phyloP scores from a whole-genome alignment of 2,888 invertebrate genomes.

The Physocephala rufipes region DNA sequence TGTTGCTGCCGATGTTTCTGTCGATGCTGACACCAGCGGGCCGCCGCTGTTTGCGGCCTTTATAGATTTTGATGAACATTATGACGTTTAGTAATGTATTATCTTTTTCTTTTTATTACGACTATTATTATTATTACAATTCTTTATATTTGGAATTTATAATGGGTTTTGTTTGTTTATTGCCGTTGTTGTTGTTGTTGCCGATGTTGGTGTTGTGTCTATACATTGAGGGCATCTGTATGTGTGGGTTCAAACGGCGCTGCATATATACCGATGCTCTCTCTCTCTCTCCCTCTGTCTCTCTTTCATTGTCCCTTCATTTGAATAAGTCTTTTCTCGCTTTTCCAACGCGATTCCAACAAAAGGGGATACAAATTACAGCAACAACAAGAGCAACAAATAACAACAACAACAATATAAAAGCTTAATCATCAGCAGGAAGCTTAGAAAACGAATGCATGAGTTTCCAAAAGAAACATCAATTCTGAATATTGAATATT shows the following conservation, averaged over 20 bases:
- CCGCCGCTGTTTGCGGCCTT: no score
- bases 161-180: background rate
- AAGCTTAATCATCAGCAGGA: background rate
- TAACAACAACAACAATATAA: slow-evolving; percentile 5
- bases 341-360: slow-evolving; percentile 15
- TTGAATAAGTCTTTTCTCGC: slow-evolving; percentile 41
- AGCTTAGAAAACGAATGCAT: no score
- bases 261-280: background rate
- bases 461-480: background rate
- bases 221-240: slow-evolving; percentile 26
- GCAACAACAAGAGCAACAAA: slow-evolving; percentile 51
- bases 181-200: slow-evolving; percentile 35
- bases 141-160: slow-evolving; percentile 10
- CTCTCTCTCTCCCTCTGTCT: slow-evolving; percentile 1
- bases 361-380: slow-evolving; percentile 53
- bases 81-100: no score
- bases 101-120: background rate
- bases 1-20: no score
- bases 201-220: slow-evolving; percentile 35
- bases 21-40: no score
- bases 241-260: background rate
- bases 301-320: no score
- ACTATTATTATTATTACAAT: slow-evolving; percentile 21
- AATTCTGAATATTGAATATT: background rate
- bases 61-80: no score